Conservation (phyloP, 35 echinoderm and acorn worm genomes). For the Diadema setosum region DNA sequence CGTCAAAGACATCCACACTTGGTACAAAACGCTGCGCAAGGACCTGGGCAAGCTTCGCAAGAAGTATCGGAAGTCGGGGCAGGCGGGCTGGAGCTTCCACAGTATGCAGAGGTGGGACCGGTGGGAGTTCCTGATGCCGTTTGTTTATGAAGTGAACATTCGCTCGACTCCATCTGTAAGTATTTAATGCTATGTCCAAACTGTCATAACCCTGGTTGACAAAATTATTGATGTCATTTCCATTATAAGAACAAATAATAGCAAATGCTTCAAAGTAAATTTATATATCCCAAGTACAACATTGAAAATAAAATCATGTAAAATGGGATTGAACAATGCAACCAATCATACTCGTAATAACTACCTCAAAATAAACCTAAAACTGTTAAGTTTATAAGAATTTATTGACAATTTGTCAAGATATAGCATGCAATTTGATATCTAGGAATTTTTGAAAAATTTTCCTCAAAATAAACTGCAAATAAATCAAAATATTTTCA, state of each 20-base stretch:
- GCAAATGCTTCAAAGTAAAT: not conserved
- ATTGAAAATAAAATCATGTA: not conserved
- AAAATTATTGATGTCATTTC: not conserved
- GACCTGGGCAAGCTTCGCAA: conserved; percentile 23
- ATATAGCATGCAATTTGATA: not conserved
- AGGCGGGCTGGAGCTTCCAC: conserved; percentile 16
- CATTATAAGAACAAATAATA: not conserved
- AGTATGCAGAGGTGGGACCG: not conserved
- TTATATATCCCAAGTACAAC: not conserved
- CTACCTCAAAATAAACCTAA: too few species aligned
- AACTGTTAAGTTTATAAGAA: not conserved
- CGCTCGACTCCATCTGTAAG: not conserved
- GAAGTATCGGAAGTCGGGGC: conserved; percentile 13
- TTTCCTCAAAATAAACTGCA: not conserved
- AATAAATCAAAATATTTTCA: not conserved
- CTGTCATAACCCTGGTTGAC: not conserved
- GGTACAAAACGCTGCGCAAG: conserved; percentile 23
- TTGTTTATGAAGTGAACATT: conserved; percentile 20
- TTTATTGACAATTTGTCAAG: not conserved
- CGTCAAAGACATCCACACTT: conserved; percentile 29
- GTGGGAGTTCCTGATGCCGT: conserved; percentile 25
- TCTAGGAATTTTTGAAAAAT: not conserved
- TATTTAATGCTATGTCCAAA: not conserved
- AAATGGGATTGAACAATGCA: not conserved
- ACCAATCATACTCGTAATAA: not conserved